Conservation (phyloP, 1,140 invertebrate species). For the Eciton burchellii region DNA sequence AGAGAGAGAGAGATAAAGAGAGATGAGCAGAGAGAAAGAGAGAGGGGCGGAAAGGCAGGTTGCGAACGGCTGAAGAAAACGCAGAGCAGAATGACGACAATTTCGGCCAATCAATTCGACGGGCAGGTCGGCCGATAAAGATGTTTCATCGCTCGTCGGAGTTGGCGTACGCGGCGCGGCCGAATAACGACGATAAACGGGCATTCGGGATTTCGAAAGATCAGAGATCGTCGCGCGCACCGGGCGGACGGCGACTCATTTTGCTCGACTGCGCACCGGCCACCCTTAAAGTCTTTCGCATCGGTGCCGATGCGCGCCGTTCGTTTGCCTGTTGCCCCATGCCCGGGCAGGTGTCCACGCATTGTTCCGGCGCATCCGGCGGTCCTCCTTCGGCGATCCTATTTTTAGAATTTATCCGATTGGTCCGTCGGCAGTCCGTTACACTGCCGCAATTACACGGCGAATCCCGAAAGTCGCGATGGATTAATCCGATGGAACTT, state of each 20-base stretch:
- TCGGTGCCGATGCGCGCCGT: conserved; percentile 54
- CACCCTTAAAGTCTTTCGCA: conserved; percentile 73
- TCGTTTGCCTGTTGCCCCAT: conserved; percentile 60
- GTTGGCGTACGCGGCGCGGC: background rate
- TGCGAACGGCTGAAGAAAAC: conserved; percentile 42
- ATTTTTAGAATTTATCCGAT: conserved; percentile 38
- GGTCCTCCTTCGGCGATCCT: conserved; percentile 49
- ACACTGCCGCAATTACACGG: background rate
- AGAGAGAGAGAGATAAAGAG: too few species aligned
- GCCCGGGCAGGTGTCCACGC: conserved; percentile 55
- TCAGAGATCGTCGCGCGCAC: conserved; percentile 40
- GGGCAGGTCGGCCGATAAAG: background rate
- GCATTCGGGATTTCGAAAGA: conserved; percentile 28
- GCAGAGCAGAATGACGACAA: background rate
- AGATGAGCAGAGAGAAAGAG: too few species aligned
- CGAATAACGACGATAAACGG: conserved; percentile 1
- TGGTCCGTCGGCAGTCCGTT: background rate
- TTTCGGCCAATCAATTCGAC: conserved; percentile 6
- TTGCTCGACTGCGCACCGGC: conserved; percentile 58
- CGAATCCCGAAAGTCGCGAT: background rate
- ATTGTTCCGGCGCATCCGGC: conserved; percentile 10
- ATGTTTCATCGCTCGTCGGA: background rate
- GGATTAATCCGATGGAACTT: background rate
- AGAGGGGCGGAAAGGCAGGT: background rate
- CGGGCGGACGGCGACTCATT: conserved; percentile 58